These are phyloP conservation scores for Acanthurus lineatus DNA, from an alignment of 2,797 vertebrate genomes.

Conservation along the genomic window DNA sequence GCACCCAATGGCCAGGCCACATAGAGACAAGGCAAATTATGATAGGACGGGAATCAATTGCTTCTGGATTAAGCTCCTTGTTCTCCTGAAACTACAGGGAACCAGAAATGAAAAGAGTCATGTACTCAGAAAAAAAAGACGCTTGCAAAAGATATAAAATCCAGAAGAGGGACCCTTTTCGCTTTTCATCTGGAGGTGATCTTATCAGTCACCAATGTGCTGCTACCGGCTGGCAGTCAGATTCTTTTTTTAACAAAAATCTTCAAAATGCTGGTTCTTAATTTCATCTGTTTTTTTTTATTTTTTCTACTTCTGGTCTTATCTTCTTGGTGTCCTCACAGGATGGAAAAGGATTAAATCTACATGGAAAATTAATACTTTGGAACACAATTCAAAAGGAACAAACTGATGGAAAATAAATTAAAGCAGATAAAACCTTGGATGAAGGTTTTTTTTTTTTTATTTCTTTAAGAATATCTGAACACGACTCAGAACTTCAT, in stretches of 20 bases:
- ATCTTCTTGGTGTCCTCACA: background rate
- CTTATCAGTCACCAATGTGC: constrained; percentile 1
- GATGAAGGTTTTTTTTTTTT: background rate
- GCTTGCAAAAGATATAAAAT: constrained; percentile 34
- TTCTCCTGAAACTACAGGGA: constrained; percentile 51
- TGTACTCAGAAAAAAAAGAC: constrained; percentile 24
- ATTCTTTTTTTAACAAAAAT: constrained; percentile 1
- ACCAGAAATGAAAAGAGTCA: constrained; percentile 47
- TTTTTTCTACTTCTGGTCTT: background rate
- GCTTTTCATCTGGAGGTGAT: constrained; percentile 36
- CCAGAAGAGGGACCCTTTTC: constrained; percentile 9
- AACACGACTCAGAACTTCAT: background rate
- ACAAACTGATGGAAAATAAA: background rate
- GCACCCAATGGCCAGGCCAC: constrained; percentile 37
- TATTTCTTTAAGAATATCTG: background rate
- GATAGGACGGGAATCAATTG: constrained; percentile 73
- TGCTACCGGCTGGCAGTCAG: background rate
- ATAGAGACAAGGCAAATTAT: constrained; percentile 74
- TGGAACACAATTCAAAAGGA: background rate
- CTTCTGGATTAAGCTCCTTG: constrained; percentile 71
- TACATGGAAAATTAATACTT: background rate
- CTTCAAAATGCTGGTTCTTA: background rate
- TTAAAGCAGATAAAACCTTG: background rate
- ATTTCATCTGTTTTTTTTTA: background rate
- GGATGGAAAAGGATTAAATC: background rate